Base-by-base conservation (phyloP, 1,140 invertebrate species). In the Anthonomus grandis region DNA sequence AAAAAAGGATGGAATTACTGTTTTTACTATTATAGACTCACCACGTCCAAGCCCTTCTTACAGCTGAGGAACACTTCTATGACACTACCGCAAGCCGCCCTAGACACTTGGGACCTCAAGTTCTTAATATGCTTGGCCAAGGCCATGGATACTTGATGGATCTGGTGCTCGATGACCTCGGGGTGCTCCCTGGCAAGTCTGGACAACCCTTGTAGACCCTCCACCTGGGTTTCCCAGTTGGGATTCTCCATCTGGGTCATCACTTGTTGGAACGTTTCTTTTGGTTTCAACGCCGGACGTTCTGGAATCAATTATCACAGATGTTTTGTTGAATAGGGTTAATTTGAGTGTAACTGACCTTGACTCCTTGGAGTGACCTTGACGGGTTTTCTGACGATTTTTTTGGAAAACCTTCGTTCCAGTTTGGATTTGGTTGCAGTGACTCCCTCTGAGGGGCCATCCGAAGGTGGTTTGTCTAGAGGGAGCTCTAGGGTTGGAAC, bases 101-200 rank as follows among this genome's bases (percentile, higher is more conserved):
- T 79, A 0, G 92, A 85, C 0, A 97, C 94, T 73, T 95, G 91
- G 0, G 94, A 96, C 4, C 95, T 78, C 18, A 97, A 76, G 74
- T 93, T 96, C 41, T 82, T 85, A 15, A 94, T 84, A 61, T 96
- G 91, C 44, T 81, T 80, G 0, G 88, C 81, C 1, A 94, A 69
- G 23, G 83, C 76, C 22, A 91, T 76, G 24, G 85, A 84, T 18
- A 90, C 78, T 49, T 78, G 81, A 75, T 80, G 83, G 57, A 81
- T 76, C 63, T 81, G 82, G 13, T 69, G 65, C 45, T 75, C 75
- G 1, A 89, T 54, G 8, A 80, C 67, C 36, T 91, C 86, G 0
- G 84, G 78, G 65, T 91, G 83, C 64, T 89, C 83, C 51, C 80
- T 79, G 1, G 84, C 81, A 17, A 97, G 73, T 45, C 80, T 81